A percentile compares a stretch with the other conserved stretches of the same genome.
Conservation (phyloP, 2,113 vertebrate species). For the Oenanthe oenanthe region DNA sequence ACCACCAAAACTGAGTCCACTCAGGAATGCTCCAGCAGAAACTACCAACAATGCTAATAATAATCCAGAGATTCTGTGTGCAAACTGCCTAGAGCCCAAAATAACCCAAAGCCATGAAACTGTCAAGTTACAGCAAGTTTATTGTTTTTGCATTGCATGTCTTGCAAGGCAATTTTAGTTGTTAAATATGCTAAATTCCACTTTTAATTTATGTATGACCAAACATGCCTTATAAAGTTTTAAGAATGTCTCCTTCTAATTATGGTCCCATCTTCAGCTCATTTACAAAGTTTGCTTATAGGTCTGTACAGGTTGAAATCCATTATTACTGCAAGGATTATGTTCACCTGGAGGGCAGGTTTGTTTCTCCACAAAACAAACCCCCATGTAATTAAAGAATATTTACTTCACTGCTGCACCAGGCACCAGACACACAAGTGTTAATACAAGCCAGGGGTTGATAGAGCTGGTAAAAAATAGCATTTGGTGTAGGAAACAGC, state of each 20-base stretch:
- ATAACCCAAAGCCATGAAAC: not conserved
- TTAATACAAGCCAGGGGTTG: not conserved
- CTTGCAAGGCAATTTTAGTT: not conserved
- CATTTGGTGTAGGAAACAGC: not conserved
- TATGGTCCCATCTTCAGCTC: not conserved
- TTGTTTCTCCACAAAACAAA: not conserved
- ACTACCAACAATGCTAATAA: not conserved
- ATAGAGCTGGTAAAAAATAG: not conserved
- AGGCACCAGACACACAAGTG: not conserved
- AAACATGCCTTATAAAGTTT: not conserved
- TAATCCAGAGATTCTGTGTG: not conserved
- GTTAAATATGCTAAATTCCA: not conserved
- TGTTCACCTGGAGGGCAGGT: conserved; percentile 15
- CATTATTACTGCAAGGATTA: conserved; percentile 22
- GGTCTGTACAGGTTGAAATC: not conserved
- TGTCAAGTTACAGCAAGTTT: not conserved
- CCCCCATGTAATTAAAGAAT: not conserved
- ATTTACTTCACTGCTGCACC: not conserved
- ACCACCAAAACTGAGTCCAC: not conserved
- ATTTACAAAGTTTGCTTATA: not conserved
- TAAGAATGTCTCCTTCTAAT: conserved; percentile 9
- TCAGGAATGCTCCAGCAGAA: not conserved
- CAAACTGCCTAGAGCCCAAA: not conserved
- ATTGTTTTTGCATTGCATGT: not conserved
- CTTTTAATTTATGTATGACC: not conserved